Base-by-base conservation (phyloP, 2,797 vertebrate species). In the Lutjanus argentimaculatus region DNA sequence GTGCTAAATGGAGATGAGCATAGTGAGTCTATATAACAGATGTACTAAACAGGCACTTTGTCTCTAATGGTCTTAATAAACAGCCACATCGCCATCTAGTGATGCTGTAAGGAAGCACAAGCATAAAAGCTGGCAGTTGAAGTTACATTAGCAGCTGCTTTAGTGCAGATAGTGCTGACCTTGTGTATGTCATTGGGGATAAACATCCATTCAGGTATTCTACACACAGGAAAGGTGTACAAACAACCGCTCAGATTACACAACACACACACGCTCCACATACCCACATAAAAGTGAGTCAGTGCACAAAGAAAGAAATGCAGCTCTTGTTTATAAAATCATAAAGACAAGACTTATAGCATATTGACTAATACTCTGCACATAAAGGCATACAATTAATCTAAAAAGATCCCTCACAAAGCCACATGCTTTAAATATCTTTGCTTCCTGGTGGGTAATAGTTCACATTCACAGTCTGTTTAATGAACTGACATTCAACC, bases 21-120 rank as follows among this genome's bases (percentile, higher is more conserved):
- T 68, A 59, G 45, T 86, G 72, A 88, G 77, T 80, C 65, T 46
- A 36, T 83, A 72, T 82, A 77, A 80, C 56, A 75, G 64, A 88
- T 66, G 77, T 68, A 77, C 80, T 88, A 51, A 85, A 78, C 77
- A 83, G 72, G 69, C 88, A 75, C 58, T 66, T 79, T 79, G 21
- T 36, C 64, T 76, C 25, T 36, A 70, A 63, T 46, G 57, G 25
- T 3, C 36, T 61, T 70, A 72, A 19, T 72, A 68, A 83, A 86
- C 13, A 80, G n/a, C 88, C 88, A 93, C 85, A 93, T 71, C 80
- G 79, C 92, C 94, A 91, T 90, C 94, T 93, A 92, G 92, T 88
- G 94, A 63, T 63, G 16, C 13, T 45, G 22, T 19, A 2, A 15
- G 51, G 69, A 36, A 91, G 52, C 13, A 46, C 46, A 66, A 3